Percentiles rank a stretch among this genome's conserved stretches.
Evolutionary conservation across 2,113 vertebrate genomes (phyloP).

Genomic region (Haemorhous mexicanus): DNA sequence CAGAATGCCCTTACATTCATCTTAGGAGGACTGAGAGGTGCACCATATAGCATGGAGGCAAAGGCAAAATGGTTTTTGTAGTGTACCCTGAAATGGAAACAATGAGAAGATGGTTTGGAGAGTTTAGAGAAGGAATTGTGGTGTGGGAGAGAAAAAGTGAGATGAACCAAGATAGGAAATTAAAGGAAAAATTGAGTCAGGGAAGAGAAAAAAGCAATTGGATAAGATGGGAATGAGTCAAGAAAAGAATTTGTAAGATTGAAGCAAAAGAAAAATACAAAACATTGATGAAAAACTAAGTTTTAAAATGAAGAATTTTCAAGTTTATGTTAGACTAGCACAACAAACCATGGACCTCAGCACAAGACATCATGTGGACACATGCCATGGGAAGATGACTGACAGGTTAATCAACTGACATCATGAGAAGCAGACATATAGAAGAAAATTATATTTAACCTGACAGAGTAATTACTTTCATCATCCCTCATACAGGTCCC

Average conservation of each 20-base stretch:
- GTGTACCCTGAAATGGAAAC: background rate
- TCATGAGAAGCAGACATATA: background rate
- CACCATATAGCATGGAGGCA: background rate
- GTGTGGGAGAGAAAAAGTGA: background rate
- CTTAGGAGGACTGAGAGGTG: background rate
- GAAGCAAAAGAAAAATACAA: background rate
- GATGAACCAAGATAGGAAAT: background rate
- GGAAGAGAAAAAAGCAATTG: background rate
- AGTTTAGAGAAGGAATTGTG: background rate
- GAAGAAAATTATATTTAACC: slow-evolving; percentile 8
- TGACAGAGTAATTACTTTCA: slow-evolving; percentile 50
- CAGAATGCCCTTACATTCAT: background rate
- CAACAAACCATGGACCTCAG: background rate
- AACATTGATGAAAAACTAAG: background rate
- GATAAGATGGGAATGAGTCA: background rate
- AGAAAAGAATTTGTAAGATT: background rate
- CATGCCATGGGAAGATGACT: slow-evolving; percentile 6
- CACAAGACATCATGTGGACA: slow-evolving; percentile 10
- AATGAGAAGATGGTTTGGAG: background rate
- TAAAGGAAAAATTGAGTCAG: background rate
- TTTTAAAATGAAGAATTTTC: background rate
- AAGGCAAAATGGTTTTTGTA: background rate
- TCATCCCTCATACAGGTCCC: background rate
- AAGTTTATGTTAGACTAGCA: background rate
- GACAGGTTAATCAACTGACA: slow-evolving; percentile 38